Evolutionary conservation across 2,113 vertebrate species (phyloP), one percentile per base, ranked within the genome.

Genomic region (Dinomys branickii): DNA sequence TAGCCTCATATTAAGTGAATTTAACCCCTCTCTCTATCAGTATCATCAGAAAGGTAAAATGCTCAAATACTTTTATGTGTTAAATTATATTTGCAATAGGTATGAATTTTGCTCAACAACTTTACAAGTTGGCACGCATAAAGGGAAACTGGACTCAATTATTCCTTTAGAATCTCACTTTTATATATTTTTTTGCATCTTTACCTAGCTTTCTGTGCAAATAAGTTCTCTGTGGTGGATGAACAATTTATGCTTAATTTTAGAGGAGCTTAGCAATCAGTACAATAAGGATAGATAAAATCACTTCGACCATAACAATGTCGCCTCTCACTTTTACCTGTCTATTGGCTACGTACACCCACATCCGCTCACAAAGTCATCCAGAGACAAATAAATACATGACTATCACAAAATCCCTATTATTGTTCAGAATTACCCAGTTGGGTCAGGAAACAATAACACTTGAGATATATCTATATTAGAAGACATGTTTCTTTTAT

Each of bases 51-150:
- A 98, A 98, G 97, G 95, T 98, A 98, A 98, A 94, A 95, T 96
- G 69, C 95, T 98, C 97, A 98, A 98, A 98, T 98, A 97, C 94
- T 98, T 98, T 93, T 98, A 98, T 98, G 98, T 98, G 98, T 98
- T 99, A 97, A 98, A 98, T 99, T 98, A 98, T 94, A 97, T 98
- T 85, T 96, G 96, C 94, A 98, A 97, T 97, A 98, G 98, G 94
- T 98, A 96, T 19, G 58, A 96, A 97, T 98, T 98, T 98, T 96
- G 80, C 96, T 97, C 94, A 97, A 97, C 93, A 98, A 95, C 94
- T 97, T 98, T 98, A 97, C 96, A 97, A 97, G 97, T 98, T 98
- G 98, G 97, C 97, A 98, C 97, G 97, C 97, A 98, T 97, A 80
- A 97, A 97, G 98, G 98, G 97, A 97, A 98, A 96, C 78, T 88